Conservation (phyloP, 2,888 invertebrate genomes). For the Abrostola tripartita region DNA sequence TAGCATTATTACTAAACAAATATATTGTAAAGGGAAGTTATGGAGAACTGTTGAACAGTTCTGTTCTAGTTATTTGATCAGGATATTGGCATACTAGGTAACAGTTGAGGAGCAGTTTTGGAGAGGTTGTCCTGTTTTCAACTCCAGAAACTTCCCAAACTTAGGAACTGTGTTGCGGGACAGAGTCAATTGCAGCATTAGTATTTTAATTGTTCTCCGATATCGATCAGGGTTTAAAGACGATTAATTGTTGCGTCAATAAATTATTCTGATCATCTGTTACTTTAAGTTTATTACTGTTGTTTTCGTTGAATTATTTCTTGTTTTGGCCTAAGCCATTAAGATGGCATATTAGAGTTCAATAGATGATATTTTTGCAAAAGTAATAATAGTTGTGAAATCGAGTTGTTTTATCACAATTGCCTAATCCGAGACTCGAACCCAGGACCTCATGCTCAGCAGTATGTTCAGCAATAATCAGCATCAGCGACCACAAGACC, state of each 20-base stretch:
- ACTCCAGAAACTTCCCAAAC: slow-evolving; percentile 19
- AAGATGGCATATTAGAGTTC: too few species aligned
- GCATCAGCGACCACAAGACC: too few species aligned
- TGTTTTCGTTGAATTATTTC: background rate
- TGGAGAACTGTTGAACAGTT: background rate
- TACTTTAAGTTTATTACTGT: background rate
- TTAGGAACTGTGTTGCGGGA: slow-evolving; percentile 20
- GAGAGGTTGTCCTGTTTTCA: slow-evolving; percentile 13
- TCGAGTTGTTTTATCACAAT: too few species aligned
- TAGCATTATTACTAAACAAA: background rate
- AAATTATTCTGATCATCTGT: background rate
- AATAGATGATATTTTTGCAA: too few species aligned
- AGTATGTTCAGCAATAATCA: too few species aligned
- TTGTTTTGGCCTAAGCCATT: background rate
- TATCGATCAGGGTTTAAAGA: background rate
- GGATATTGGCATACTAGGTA: slow-evolving; percentile 16
- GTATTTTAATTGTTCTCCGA: background rate
- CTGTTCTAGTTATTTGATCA: slow-evolving; percentile 5
- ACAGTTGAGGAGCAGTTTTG: slow-evolving; percentile 23
- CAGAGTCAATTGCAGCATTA: background rate
- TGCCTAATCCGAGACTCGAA: too few species aligned
- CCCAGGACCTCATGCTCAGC: too few species aligned
- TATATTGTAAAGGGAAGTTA: background rate
- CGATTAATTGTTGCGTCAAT: background rate
- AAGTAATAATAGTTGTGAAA: too few species aligned